Conservation (phyloP, 1,140 invertebrate species). For the Trichonephila clavata region DNA sequence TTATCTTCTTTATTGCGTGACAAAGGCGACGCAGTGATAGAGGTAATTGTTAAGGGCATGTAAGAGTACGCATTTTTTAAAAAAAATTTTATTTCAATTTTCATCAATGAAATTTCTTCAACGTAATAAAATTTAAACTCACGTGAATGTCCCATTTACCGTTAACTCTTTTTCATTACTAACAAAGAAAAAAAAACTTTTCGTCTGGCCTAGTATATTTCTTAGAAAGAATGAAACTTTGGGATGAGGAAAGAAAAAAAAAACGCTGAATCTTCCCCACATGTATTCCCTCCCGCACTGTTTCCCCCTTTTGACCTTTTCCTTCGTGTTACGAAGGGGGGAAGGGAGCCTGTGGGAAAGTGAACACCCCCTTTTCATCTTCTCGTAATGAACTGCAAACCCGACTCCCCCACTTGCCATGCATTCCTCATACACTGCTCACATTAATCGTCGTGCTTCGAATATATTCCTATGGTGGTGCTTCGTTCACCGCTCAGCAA, state of each 20-base stretch:
- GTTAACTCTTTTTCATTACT: not conserved
- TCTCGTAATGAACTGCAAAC: constrained; percentile 60
- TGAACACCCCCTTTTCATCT: not conserved
- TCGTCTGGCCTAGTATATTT: not conserved
- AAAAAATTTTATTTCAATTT: no score
- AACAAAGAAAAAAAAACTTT: not conserved
- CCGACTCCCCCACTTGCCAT: constrained; percentile 20
- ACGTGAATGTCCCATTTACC: not conserved
- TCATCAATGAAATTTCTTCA: no score
- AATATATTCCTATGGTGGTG: constrained; percentile 27
- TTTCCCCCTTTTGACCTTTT: constrained; percentile 64
- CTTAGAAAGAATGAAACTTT: constrained; percentile 5
- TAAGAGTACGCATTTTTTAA: no score
- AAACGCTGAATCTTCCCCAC: not conserved
- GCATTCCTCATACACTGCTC: constrained; percentile 16
- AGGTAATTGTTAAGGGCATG: no score
- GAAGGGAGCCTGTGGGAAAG: constrained; percentile 45
- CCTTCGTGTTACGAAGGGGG: not conserved
- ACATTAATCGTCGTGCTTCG: constrained; percentile 2
- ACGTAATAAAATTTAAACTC: not conserved
- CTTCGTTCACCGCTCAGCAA: not conserved
- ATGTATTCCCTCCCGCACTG: not conserved
- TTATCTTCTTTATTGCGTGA: no score
- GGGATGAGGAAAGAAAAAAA: not conserved
- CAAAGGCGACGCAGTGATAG: no score